Conservation (phyloP, 1,140 invertebrate species). For the Drosophila navojoa region DNA sequence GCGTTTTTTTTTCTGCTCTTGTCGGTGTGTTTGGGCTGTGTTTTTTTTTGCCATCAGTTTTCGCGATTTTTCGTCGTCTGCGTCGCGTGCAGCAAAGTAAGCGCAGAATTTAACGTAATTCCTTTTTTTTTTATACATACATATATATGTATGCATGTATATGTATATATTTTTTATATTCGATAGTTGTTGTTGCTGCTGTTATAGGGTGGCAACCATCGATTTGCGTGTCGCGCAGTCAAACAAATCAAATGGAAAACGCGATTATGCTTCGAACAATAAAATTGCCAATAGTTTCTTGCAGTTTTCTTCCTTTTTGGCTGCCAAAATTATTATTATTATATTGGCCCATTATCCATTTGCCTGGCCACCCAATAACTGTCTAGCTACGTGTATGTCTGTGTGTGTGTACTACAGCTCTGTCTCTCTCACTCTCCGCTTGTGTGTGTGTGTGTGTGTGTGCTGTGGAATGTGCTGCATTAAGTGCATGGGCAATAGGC, state of each 20-base stretch:
- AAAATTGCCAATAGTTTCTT: slow-evolving; percentile 38
- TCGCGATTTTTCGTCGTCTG: slow-evolving; percentile 41
- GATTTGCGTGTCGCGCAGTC: slow-evolving; percentile 74
- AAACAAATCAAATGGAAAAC: slow-evolving; percentile 72
- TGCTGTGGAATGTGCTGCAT: slow-evolving; percentile 13
- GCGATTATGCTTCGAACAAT: slow-evolving; percentile 44
- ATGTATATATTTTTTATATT: no score
- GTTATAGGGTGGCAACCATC: slow-evolving; percentile 71
- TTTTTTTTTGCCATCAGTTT: slow-evolving; percentile 29
- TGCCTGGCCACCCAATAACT: slow-evolving; percentile 45
- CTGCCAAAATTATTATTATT: slow-evolving; percentile 53
- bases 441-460: slow-evolving; percentile 4
- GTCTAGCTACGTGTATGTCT: slow-evolving; percentile 6
- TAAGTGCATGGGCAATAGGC: slow-evolving; percentile 19
- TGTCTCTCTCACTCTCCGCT: background rate
- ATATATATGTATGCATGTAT: no score
- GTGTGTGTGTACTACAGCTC: background rate
- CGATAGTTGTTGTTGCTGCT: slow-evolving; percentile 24
- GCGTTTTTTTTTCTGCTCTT: slow-evolving; percentile 23
- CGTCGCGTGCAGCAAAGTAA: slow-evolving; percentile 73
- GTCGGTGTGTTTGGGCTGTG: slow-evolving; percentile 5
- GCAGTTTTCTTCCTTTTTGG: slow-evolving; percentile 10
- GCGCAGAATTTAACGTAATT: slow-evolving; percentile 72
- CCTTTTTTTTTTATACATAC: background rate
- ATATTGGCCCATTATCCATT: slow-evolving; percentile 39